Conservation (phyloP, 2,797 vertebrate species). For the Manis pentadactyla region DNA sequence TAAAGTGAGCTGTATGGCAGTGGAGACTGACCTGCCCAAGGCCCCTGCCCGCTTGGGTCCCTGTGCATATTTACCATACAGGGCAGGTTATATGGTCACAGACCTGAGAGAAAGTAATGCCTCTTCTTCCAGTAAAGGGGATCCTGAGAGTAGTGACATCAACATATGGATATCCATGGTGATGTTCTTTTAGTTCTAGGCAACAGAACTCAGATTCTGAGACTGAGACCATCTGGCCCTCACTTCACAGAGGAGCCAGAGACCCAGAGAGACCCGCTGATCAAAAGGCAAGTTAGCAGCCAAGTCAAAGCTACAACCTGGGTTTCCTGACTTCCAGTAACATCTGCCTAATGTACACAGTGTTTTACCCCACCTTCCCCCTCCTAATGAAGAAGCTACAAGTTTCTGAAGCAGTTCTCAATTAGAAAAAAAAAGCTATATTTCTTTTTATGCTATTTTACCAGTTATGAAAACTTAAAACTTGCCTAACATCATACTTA, state of each 20-base stretch:
- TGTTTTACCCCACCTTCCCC: not conserved
- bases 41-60: not conserved
- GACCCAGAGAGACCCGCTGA: not conserved
- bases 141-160: not conserved
- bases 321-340: not conserved
- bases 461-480: not conserved
- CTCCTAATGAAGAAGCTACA: not conserved
- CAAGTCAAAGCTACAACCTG: not conserved
- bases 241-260: not conserved
- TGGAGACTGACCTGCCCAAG: not conserved
- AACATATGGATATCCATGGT: not conserved
- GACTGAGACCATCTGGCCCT: not conserved
- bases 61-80: fast-evolving
- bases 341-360: fast-evolving
- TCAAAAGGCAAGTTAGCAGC: not conserved
- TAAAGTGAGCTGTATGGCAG: fast-evolving
- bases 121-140: not conserved
- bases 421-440: not conserved
- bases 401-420: not conserved
- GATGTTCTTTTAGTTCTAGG: not conserved
- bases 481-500: not conserved
- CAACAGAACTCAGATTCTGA: not conserved
- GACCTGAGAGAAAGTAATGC: not conserved
- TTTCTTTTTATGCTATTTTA: not conserved
- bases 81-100: not conserved